A percentile compares a stretch with the other conserved stretches of the same genome.
Evolutionary conservation across 2,888 invertebrate genomes (phyloP).

Genomic region (Orthosia incerta): DNA sequence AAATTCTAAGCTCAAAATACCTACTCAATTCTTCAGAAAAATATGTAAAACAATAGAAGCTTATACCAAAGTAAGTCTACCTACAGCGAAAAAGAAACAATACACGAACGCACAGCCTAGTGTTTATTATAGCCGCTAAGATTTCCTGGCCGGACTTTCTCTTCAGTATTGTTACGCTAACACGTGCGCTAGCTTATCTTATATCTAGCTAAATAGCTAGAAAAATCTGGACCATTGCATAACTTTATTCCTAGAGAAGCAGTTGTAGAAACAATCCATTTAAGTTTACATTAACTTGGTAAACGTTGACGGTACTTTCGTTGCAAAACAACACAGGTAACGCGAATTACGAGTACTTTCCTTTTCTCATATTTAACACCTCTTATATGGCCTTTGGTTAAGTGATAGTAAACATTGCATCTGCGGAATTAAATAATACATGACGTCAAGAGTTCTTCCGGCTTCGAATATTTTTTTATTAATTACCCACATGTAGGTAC

Average conservation of each 20-base stretch:
- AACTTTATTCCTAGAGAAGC: constrained; percentile 23
- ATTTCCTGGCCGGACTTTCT: constrained; percentile 54
- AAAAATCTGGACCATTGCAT: constrained; percentile 21
- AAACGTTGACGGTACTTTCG: constrained; percentile 43
- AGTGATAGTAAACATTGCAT: constrained; percentile 64
- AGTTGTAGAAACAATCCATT: constrained; percentile 32
- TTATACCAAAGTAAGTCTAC: neutral
- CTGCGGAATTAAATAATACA: constrained; percentile 45
- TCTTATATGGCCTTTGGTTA: constrained; percentile 46
- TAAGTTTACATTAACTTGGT: constrained; percentile 24
- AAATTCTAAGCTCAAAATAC: no score
- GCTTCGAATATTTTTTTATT: constrained; percentile 15
- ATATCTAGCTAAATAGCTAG: neutral
- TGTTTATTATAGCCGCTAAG: constrained; percentile 41
- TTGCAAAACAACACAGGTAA: constrained; percentile 34
- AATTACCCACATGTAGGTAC: neutral
- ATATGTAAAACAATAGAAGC: neutral
- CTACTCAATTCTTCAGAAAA: neutral
- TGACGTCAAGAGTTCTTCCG: constrained; percentile 48
- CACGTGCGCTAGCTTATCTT: neutral
- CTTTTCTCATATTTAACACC: constrained; percentile 51
- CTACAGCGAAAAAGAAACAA: constrained; percentile 23
- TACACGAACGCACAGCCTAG: neutral
- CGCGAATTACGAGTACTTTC: constrained; percentile 51
- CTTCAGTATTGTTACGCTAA: constrained; percentile 24